These are phyloP conservation scores for Spatulosminthurus flaviceps DNA, from an alignment of 2,888 invertebrate species.

Conservation along the genomic window DNA sequence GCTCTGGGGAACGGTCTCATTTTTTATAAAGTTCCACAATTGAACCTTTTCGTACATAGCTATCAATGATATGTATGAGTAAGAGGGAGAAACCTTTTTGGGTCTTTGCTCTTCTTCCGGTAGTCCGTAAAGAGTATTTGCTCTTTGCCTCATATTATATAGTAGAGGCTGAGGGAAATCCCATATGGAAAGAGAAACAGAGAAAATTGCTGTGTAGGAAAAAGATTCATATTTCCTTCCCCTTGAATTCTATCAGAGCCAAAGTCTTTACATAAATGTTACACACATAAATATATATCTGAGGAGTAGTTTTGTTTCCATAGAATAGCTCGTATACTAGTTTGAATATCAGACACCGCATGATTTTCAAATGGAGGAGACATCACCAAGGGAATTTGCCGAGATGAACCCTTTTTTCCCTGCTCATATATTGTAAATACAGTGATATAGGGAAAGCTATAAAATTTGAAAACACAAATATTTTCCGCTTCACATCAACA, in stretches of 20 bases:
- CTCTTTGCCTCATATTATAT: too few species aligned
- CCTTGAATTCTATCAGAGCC: constrained; percentile 41
- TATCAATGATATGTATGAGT: not conserved
- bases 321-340: too few species aligned
- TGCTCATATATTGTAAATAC: too few species aligned
- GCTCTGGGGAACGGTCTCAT: constrained; percentile 10
- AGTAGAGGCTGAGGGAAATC: not conserved
- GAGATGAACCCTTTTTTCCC: not conserved
- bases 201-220: not conserved
- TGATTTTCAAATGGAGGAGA: not conserved
- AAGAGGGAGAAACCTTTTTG: not conserved
- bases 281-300: too few species aligned
- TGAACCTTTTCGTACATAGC: too few species aligned
- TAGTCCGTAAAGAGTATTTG: not conserved
- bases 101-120: constrained; percentile 4
- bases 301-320: too few species aligned
- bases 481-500: constrained; percentile 42
- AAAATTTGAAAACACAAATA: constrained; percentile 42
- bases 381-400: not conserved
- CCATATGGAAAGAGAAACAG: not conserved
- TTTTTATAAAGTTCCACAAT: not conserved
- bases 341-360: not conserved
- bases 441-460: constrained; percentile 14
- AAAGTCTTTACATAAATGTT: constrained; percentile 43
- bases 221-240: constrained; percentile 4